Conservation (phyloP, 2,888 invertebrate genomes). For the Coleophora deauratella region DNA sequence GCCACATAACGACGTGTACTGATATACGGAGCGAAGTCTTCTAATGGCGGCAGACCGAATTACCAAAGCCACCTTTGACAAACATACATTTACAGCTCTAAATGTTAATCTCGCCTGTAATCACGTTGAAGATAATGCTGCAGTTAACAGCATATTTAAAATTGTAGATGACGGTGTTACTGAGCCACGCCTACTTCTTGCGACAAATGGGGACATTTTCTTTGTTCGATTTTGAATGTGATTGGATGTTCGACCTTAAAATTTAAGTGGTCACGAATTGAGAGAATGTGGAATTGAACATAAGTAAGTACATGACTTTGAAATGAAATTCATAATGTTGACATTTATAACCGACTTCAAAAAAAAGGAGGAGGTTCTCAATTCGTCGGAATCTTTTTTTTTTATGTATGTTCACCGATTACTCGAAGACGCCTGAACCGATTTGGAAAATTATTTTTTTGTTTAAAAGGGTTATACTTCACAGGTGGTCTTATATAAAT, state of each 20-base stretch:
- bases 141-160: slow-evolving; percentile 4
- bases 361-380: no score
- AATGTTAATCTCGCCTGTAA: slow-evolving; percentile 11
- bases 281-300: no score
- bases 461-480: no score
- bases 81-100: slow-evolving; percentile 8
- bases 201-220: slow-evolving; percentile 66
- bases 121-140: slow-evolving; percentile 7
- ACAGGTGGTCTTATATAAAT: no score
- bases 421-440: no score
- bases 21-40: slow-evolving; percentile 10
- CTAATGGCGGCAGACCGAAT: slow-evolving; percentile 52
- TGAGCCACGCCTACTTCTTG: slow-evolving; percentile 59
- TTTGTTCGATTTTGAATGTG: slow-evolving; percentile 18
- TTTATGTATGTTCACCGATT: no score
- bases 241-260: slow-evolving; percentile 10
- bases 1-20: slow-evolving; percentile 45
- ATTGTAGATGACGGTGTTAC: slow-evolving; percentile 23
- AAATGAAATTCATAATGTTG: no score
- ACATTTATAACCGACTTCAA: no score
- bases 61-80: slow-evolving; percentile 36
- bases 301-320: no score
- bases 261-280: neutral
- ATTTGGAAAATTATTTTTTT: no score
- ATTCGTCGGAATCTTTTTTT: no score